Evolutionary conservation across 2,888 invertebrate species (phyloP).

Genomic region (Megastigmus dorsalis): DNA sequence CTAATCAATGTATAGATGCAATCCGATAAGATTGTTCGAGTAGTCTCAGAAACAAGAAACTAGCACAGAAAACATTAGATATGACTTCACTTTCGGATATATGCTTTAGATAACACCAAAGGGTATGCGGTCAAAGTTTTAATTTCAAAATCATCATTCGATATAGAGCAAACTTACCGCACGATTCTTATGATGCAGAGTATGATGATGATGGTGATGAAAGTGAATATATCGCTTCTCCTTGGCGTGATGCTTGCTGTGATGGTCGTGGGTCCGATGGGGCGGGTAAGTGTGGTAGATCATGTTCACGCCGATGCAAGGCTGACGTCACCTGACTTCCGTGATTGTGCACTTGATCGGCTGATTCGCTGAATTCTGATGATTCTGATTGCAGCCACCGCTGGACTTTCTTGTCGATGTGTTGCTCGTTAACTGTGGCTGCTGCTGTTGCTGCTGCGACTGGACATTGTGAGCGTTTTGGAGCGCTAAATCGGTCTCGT

Average conservation of each 20-base stretch:
- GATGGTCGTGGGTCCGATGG: slow-evolving; percentile 70
- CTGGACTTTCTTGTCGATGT: slow-evolving; percentile 3
- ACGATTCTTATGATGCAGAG: slow-evolving; percentile 70
- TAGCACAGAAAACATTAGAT: too few relatives aligned
- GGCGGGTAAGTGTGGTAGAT: slow-evolving; percentile 73
- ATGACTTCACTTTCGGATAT: too few relatives aligned
- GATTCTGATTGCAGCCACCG: slow-evolving; percentile 23
- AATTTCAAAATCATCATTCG: too few relatives aligned
- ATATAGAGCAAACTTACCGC: slow-evolving; percentile 72
- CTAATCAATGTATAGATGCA: too few relatives aligned
- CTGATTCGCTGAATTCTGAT: slow-evolving; percentile 54
- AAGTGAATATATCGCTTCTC: slow-evolving; percentile 70
- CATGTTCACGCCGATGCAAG: slow-evolving; percentile 70
- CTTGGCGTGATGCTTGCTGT: slow-evolving; percentile 69
- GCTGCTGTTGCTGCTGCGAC: slow-evolving; percentile 40
- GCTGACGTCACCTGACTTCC: slow-evolving; percentile 73
- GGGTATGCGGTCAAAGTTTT: too few relatives aligned
- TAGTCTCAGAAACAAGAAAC: too few relatives aligned
- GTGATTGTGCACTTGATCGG: slow-evolving; percentile 61
- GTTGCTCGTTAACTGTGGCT: slow-evolving; percentile 39
- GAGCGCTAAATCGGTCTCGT: slow-evolving; percentile 63
- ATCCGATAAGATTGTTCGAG: too few relatives aligned
- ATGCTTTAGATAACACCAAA: too few relatives aligned
- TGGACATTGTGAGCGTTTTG: slow-evolving; percentile 54
- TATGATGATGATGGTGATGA: slow-evolving; percentile 69